phyloP scores from a whole-genome alignment of 2,797 vertebrate species.

The Gymnothorax javanicus region DNA sequence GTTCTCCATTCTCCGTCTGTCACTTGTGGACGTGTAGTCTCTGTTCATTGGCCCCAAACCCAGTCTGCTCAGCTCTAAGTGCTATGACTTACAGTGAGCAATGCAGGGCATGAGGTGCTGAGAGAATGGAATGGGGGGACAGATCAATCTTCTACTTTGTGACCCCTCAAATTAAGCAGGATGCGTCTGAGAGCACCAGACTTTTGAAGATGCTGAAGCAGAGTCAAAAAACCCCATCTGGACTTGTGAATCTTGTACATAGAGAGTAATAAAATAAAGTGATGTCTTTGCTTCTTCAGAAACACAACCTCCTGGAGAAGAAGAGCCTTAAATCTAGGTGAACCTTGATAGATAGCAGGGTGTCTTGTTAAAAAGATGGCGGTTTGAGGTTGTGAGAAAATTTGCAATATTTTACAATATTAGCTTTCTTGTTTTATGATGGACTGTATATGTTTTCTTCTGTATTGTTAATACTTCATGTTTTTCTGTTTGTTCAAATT shows the following conservation, averaged over 20 bases:
- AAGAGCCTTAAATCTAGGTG: constrained; percentile 45
- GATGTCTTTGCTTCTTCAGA: constrained; percentile 50
- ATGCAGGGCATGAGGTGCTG: neutral
- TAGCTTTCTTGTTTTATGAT: constrained; percentile 47
- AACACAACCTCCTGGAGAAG: constrained; percentile 43
- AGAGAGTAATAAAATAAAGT: constrained; percentile 38
- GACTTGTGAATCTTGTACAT: constrained; percentile 49
- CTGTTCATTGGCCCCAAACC: neutral
- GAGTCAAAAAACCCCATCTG: constrained; percentile 10
- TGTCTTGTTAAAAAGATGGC: constrained; percentile 30
- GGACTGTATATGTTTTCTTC: constrained; percentile 28
- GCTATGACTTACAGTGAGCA: neutral
- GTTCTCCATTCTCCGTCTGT: constrained; percentile 1
- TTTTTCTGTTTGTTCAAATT: constrained; percentile 12
- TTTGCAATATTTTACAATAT: constrained; percentile 43
- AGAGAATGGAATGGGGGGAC: neutral
- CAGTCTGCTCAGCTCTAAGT: neutral
- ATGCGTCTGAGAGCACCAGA: constrained; percentile 16
- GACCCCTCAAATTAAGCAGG: neutral
- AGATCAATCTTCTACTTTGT: neutral
- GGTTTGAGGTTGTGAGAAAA: constrained; percentile 17
- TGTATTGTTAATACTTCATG: constrained; percentile 41
- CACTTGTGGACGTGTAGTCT: neutral
- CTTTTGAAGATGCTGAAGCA: constrained; percentile 18
- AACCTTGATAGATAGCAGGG: constrained; percentile 40